Conservation (phyloP, 2,113 vertebrate genomes). For the Dissostichus mawsoni region DNA sequence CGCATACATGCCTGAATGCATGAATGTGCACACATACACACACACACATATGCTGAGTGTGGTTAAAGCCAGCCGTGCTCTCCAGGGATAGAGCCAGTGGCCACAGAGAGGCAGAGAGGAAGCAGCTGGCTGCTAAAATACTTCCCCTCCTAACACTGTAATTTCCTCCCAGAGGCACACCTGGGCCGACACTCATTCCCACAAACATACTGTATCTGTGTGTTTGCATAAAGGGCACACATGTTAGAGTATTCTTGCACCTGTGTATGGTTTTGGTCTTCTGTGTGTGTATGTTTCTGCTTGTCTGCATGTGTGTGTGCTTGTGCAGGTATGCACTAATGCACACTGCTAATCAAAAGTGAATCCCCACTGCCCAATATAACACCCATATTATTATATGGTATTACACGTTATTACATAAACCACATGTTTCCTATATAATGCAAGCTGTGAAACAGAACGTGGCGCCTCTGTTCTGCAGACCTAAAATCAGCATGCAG, state of each 20-base stretch:
- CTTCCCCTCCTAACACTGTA: constrained; percentile 71
- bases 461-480: constrained; percentile 3
- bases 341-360: constrained; percentile 22
- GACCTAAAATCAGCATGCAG: constrained; percentile 4
- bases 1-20: constrained; percentile 30
- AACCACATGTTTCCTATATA: constrained; percentile 19
- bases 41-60: constrained; percentile 45
- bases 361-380: constrained; percentile 33
- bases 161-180: constrained; percentile 76
- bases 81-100: constrained; percentile 62
- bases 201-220: constrained; percentile 26
- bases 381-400: constrained; percentile 42
- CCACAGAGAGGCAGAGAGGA: constrained; percentile 65
- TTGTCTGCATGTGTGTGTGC: neutral
- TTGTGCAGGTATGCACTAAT: constrained; percentile 32
- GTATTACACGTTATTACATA: constrained; percentile 40
- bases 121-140: constrained; percentile 77
- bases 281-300: constrained; percentile 10
- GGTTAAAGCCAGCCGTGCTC: constrained; percentile 61
- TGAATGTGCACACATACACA: constrained; percentile 4
- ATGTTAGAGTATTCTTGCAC: constrained; percentile 9
- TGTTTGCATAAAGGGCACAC: constrained; percentile 11
- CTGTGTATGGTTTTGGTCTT: constrained; percentile 16
- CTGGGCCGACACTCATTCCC: constrained; percentile 63
- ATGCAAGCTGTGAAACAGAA: constrained; percentile 16